These are phyloP conservation scores for Macrochelys suwanniensis DNA, from an alignment of 2,797 vertebrate genomes.

Conservation along the genomic window DNA sequence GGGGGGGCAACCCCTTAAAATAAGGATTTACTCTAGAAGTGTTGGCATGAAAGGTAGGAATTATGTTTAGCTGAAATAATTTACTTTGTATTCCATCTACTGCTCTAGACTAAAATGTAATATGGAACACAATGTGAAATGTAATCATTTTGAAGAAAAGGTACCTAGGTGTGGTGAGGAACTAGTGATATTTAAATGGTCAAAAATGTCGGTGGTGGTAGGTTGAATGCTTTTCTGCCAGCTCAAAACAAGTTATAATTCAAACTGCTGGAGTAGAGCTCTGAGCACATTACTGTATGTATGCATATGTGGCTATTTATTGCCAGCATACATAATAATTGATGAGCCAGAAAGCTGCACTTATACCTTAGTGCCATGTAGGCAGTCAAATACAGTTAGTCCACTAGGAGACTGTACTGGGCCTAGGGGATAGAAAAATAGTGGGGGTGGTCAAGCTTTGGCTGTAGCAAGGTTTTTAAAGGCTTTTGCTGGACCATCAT, in stretches of 20 bases:
- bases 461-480: rapidly evolving
- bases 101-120: neutral
- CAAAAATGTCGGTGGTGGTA: rapidly evolving
- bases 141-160: neutral
- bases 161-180: neutral
- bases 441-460: neutral
- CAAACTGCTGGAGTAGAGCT: neutral
- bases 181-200: rapidly evolving
- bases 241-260: neutral
- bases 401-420: neutral
- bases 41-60: neutral
- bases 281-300: neutral
- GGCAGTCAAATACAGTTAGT: rapidly evolving
- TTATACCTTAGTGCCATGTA: rapidly evolving
- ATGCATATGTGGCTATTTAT: rapidly evolving
- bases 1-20: neutral
- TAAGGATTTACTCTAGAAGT: neutral
- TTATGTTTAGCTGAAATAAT: neutral
- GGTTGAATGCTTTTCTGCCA: neutral
- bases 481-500: neutral
- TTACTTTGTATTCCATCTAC: neutral
- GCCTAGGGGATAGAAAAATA: rapidly evolving
- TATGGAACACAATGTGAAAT: neutral
- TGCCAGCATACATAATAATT: rapidly evolving
- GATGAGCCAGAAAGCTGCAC: neutral